Percentiles rank a stretch among this genome's conserved stretches.
Conservation (phyloP, 1,140 invertebrate genomes). For the Procambarus clarkii region DNA sequence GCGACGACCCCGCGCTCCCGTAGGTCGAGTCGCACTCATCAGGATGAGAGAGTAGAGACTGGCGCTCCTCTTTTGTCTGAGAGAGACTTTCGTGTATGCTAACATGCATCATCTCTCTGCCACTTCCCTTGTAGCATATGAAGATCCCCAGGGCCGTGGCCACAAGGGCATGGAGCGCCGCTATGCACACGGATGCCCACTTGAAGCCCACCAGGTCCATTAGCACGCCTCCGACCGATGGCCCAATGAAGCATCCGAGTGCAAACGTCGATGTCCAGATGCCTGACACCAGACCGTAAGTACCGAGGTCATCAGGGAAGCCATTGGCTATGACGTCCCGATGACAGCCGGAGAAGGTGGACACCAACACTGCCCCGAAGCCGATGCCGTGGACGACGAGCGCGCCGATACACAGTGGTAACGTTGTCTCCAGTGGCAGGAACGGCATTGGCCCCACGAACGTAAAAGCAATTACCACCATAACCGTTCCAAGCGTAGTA, state of each 20-base stretch:
- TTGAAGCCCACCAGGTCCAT: slow-evolving; percentile 85
- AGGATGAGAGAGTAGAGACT: background rate
- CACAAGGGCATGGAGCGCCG: slow-evolving; percentile 64
- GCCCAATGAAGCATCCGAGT: slow-evolving; percentile 89
- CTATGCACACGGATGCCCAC: slow-evolving; percentile 83
- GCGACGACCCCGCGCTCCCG: slow-evolving; percentile 53
- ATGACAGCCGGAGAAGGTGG: slow-evolving; percentile 88
- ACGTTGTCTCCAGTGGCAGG: slow-evolving; percentile 48
- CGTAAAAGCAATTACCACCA: slow-evolving; percentile 82
- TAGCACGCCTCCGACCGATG: slow-evolving; percentile 85
- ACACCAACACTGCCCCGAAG: slow-evolving; percentile 87
- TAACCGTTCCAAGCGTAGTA: slow-evolving; percentile 82
- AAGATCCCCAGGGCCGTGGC: slow-evolving; percentile 27
- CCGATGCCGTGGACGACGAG: slow-evolving; percentile 87
- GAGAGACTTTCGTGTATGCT: slow-evolving; percentile 31
- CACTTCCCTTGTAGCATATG: slow-evolving; percentile 13
- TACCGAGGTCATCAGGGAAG: slow-evolving; percentile 87
- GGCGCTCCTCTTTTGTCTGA: slow-evolving; percentile 19
- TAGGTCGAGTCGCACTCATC: slow-evolving; percentile 53
- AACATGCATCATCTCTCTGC: background rate
- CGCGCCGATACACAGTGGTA: slow-evolving; percentile 79
- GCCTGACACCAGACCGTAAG: slow-evolving; percentile 88
- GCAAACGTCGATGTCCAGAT: slow-evolving; percentile 91
- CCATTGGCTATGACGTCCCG: slow-evolving; percentile 83
- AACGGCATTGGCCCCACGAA: slow-evolving; percentile 82